Conservation (phyloP, 2,113 vertebrate genomes). For the Speoplatyrhinus poulsoni region DNA sequence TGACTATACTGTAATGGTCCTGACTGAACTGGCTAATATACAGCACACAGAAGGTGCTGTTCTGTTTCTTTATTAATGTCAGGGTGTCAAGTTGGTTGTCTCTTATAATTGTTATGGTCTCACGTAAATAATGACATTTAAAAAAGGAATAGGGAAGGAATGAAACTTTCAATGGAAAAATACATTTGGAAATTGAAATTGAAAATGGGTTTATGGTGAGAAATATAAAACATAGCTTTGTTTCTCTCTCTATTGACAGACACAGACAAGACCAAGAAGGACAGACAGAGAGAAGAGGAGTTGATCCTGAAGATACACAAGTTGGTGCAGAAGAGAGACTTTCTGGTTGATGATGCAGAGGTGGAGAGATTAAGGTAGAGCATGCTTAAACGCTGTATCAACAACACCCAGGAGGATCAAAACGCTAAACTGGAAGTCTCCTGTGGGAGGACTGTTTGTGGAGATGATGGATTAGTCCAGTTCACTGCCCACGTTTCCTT, state of each 20-base stretch:
- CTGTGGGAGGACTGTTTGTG: too few relatives aligned
- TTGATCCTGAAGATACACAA: constrained; percentile 96
- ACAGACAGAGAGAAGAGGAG: constrained; percentile 90
- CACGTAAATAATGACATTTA: too few relatives aligned
- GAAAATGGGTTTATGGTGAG: background rate
- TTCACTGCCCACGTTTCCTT: background rate
- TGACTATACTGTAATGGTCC: too few relatives aligned
- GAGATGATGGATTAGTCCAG: background rate
- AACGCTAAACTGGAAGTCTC: too few relatives aligned
- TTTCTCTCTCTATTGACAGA: constrained; percentile 72
- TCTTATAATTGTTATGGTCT: too few relatives aligned
- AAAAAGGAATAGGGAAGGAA: too few relatives aligned
- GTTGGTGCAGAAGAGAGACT: constrained; percentile 96
- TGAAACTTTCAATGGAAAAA: too few relatives aligned
- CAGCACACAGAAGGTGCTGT: too few relatives aligned
- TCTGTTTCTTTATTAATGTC: too few relatives aligned
- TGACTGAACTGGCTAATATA: too few relatives aligned
- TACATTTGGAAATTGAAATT: too few relatives aligned
- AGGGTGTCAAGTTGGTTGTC: too few relatives aligned
- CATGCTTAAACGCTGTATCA: background rate
- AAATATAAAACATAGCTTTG: background rate
- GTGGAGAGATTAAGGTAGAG: constrained; percentile 92
- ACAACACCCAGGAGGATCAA: background rate
- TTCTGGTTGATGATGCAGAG: constrained; percentile 96
- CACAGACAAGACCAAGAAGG: constrained; percentile 88